Evolutionary conservation across 2,113 vertebrate genomes (phyloP).

Genomic region (Xenus cinereus): DNA sequence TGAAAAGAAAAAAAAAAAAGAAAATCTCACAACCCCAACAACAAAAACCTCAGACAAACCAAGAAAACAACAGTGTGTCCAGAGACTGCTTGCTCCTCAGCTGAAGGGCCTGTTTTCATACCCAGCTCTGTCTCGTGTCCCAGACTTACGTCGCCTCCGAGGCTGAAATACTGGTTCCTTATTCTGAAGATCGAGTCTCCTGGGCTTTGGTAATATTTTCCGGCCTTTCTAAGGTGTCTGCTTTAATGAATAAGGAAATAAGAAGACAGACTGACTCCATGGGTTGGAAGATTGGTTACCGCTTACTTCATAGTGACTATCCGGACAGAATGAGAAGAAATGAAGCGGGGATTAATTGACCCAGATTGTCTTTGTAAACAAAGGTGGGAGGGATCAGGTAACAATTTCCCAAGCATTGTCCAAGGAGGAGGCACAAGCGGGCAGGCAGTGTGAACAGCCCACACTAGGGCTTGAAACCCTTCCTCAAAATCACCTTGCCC

Average conservation of each 20-base stretch:
- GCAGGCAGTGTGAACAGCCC: constrained; percentile 21
- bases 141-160: neutral
- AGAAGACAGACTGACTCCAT: constrained; percentile 54
- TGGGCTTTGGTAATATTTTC: constrained; percentile 67
- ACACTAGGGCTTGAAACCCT: neutral
- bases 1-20: neutral
- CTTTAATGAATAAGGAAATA: constrained; percentile 63
- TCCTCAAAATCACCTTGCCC: neutral
- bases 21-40: neutral
- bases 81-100: neutral
- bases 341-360: constrained; percentile 64
- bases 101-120: constrained; percentile 46
- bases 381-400: constrained; percentile 69
- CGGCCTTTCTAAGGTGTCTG: constrained; percentile 69
- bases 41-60: constrained; percentile 8
- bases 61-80: neutral
- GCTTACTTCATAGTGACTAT: constrained; percentile 66
- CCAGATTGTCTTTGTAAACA: constrained; percentile 55
- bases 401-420: constrained; percentile 60
- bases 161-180: constrained; percentile 62
- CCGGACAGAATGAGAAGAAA: constrained; percentile 64
- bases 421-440: constrained; percentile 27
- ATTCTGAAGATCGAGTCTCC: constrained; percentile 45
- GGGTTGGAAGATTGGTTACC: constrained; percentile 61
- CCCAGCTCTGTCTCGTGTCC: neutral